Evolutionary conservation across 2,888 invertebrate genomes (phyloP), one percentile per base, ranked within the genome.

Genomic region (Caenorhabditis drosophilae): DNA sequence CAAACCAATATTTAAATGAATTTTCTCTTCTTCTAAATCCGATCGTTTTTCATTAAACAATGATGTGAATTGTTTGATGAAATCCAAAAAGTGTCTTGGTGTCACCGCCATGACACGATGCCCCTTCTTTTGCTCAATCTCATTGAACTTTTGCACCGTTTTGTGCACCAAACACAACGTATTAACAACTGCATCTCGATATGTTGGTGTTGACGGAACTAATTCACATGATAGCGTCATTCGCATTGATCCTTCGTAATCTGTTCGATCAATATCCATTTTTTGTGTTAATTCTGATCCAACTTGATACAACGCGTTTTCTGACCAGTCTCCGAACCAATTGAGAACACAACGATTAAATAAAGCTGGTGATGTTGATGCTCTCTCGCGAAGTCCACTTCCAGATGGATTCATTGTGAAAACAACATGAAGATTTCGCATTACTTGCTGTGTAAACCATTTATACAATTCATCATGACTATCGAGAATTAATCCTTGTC

Each of bases 371-470:
- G 98, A 98, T 0, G 98, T 99, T 11, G 98, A 93, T 0, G 98
- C 98, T 68, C 97, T 89, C 86, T 97, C 97, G 85, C 98, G 96
- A 41, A 99, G 88, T 0, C 97, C 98, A 84, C 98, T 96, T 0
- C 95, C 92, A 0, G 94, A 95, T 9, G 98, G 98, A 87, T 99
- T 99, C 98, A 99, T 99, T 0, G 98, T 99, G 86, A 99, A 99
- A 42, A 99, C 98, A 11, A 99, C 98, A 86, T 99, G 98, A 47
- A 99, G 88, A 85, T 99, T 99, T 68, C 92, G 90, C 93, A 98
- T 98, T 35, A 98, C 96, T 70, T 82, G 81, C 15, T 93, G 92
- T 0, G 98, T 98, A 85, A 98, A 98, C 97, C 98, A 98, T 87
- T 98, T 98, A 86, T 98, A 99, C 11, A 98, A 86, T 85, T 99